Conservation (phyloP, 2,888 invertebrate species). For the Chouioia cunea region DNA sequence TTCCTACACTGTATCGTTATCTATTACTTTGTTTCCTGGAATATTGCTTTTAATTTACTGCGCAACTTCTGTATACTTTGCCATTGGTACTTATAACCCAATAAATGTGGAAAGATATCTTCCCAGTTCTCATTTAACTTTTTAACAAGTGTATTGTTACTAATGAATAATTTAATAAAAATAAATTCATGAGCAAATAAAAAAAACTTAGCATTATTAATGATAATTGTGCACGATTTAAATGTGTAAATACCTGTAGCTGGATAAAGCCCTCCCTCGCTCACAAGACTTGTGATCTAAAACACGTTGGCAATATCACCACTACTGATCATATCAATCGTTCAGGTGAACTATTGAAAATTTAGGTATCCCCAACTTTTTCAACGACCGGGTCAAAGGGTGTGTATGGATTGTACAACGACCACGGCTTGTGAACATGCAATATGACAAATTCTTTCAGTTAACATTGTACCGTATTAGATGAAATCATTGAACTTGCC, state of each 20-base stretch:
- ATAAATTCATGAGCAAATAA: slow-evolving; percentile 48
- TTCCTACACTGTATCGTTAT: slow-evolving; percentile 56
- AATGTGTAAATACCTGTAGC: slow-evolving; percentile 71
- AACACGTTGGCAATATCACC: slow-evolving; percentile 77
- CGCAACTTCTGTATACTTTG: slow-evolving; percentile 69
- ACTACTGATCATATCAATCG: slow-evolving; percentile 72
- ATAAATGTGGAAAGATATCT: slow-evolving; percentile 73
- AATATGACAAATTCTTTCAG: too few species aligned
- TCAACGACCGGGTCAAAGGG: slow-evolving; percentile 83
- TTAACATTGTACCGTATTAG: not conserved
- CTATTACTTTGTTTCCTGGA: slow-evolving; percentile 70
- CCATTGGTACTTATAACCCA: slow-evolving; percentile 74
- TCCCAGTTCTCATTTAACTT: slow-evolving; percentile 74
- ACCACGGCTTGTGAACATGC: slow-evolving; percentile 68
- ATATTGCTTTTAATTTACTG: slow-evolving; percentile 72
- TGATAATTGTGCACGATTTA: not conserved
- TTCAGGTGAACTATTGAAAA: slow-evolving; percentile 78
- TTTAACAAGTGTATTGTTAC: slow-evolving; percentile 68
- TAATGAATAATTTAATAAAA: slow-evolving; percentile 56
- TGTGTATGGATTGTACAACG: slow-evolving; percentile 78
- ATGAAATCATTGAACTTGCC: not conserved
- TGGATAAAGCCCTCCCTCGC: slow-evolving; percentile 82
- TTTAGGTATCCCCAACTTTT: slow-evolving; percentile 71
- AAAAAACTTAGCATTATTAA: slow-evolving; percentile 50
- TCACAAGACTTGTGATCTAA: slow-evolving; percentile 75